These are phyloP conservation scores for Rhinophrynus dorsalis DNA, from an alignment of 2,797 vertebrate genomes.

Conservation along the genomic window DNA sequence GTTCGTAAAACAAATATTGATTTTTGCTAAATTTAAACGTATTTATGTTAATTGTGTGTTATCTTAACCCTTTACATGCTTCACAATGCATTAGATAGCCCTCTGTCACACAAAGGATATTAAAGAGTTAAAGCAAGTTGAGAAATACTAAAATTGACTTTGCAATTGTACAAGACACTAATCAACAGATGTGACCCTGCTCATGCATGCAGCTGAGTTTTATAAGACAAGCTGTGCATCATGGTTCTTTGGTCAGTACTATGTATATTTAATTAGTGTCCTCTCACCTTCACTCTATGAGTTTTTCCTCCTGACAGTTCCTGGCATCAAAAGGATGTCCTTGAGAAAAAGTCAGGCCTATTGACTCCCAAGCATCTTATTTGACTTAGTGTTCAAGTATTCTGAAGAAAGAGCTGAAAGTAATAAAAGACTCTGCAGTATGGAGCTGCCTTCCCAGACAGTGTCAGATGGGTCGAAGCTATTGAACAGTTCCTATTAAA, in stretches of 20 bases:
- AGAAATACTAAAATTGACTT: constrained; percentile 11
- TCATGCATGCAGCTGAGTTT: constrained; percentile 82
- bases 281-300: constrained; percentile 88
- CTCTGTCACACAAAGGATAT: too few species aligned
- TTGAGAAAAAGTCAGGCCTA: constrained; percentile 87
- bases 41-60: too few species aligned
- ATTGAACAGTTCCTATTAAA: constrained; percentile 75
- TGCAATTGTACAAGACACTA: constrained; percentile 36
- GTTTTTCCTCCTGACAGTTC: constrained; percentile 90
- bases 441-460: constrained; percentile 65
- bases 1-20: too few species aligned
- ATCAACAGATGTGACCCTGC: constrained; percentile 88
- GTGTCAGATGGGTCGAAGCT: constrained; percentile 70
- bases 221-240: constrained; percentile 89
- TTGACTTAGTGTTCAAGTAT: constrained; percentile 73
- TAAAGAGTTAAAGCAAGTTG: constrained; percentile 46
- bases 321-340: constrained; percentile 93
- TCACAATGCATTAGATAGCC: too few species aligned
- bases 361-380: constrained; percentile 81
- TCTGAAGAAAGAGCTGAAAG: constrained; percentile 69
- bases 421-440: constrained; percentile 66
- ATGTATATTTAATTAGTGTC: constrained; percentile 95
- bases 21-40: too few species aligned
- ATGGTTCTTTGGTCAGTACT: constrained; percentile 83
- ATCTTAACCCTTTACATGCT: too few species aligned